A percentile compares a stretch with the other conserved stretches of the same genome.
Conservation (phyloP, 2,888 invertebrate species). For the Isoperla grammatica region DNA sequence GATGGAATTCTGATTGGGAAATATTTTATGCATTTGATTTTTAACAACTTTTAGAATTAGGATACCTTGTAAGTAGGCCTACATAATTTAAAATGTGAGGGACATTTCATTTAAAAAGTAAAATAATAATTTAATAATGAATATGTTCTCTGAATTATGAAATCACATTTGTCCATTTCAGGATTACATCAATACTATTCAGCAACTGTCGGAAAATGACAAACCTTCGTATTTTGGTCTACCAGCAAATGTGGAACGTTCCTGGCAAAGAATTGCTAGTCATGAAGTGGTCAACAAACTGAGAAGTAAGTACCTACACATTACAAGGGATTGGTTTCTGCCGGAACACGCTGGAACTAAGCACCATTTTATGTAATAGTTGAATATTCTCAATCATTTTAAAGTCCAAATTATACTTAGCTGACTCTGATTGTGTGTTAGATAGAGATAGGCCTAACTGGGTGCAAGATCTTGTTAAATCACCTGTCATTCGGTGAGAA, state of each 20-base stretch:
- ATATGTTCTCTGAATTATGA: background rate
- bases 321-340: constrained; percentile 10
- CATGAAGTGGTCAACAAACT: constrained; percentile 56
- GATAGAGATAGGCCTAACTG: constrained; percentile 32
- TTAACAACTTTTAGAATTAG: too few species aligned
- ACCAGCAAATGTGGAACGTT: constrained; percentile 79
- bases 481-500: too few species aligned
- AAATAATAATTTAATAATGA: background rate
- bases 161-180: constrained; percentile 40
- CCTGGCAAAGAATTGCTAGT: constrained; percentile 69
- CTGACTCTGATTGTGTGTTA: too few species aligned
- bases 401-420: too few species aligned
- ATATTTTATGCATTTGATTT: too few species aligned
- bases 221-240: constrained; percentile 72
- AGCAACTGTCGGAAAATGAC: constrained; percentile 65
- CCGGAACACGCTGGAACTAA: too few species aligned
- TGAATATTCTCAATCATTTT: too few species aligned
- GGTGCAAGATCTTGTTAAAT: too few species aligned
- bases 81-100: too few species aligned
- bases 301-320: constrained; percentile 44
- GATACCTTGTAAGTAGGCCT: too few species aligned
- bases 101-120: too few species aligned
- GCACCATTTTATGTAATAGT: too few species aligned
- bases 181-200: constrained; percentile 62
- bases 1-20: background rate